Evolutionary conservation across 1,140 invertebrate species (phyloP).

Genomic region (Drosophila auraria): DNA sequence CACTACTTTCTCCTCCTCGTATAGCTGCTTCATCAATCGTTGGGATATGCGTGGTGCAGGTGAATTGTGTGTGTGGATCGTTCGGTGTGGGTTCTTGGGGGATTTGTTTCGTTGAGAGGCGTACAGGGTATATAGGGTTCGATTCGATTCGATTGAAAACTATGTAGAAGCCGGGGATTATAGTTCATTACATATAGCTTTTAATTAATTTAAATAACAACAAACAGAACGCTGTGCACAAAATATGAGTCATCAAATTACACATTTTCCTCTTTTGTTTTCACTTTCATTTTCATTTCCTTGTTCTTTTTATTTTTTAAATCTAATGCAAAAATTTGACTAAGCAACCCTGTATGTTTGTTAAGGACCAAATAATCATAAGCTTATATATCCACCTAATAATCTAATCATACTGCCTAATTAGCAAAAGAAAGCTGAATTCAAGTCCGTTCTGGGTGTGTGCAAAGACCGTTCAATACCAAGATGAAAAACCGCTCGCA

Average conservation of each 20-base stretch:
- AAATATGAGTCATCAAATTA: constrained; percentile 49
- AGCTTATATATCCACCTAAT: constrained; percentile 63
- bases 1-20: constrained; percentile 11
- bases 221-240: constrained; percentile 66
- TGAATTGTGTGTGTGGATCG: constrained; percentile 59
- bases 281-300: background rate
- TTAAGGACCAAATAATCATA: constrained; percentile 65
- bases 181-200: constrained; percentile 36
- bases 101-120: constrained; percentile 6
- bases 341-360: constrained; percentile 81
- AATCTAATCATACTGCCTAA: constrained; percentile 42
- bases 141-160: constrained; percentile 38
- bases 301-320: constrained; percentile 20
- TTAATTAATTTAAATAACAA: constrained; percentile 56
- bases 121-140: background rate
- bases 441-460: constrained; percentile 6
- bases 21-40: constrained; percentile 57
- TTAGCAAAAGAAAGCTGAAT: constrained; percentile 33
- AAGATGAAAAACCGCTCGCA: too few relatives aligned
- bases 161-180: constrained; percentile 37
- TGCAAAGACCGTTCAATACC: background rate
- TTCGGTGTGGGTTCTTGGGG: constrained; percentile 25
- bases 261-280: constrained; percentile 19
- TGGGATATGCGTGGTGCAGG: constrained; percentile 81
- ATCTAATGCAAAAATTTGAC: constrained; percentile 80